Percentiles rank a stretch among this genome's conserved stretches.
These are phyloP conservation scores for Piaya cayana DNA, from an alignment of 2,113 vertebrate species.

Conservation along the genomic window DNA sequence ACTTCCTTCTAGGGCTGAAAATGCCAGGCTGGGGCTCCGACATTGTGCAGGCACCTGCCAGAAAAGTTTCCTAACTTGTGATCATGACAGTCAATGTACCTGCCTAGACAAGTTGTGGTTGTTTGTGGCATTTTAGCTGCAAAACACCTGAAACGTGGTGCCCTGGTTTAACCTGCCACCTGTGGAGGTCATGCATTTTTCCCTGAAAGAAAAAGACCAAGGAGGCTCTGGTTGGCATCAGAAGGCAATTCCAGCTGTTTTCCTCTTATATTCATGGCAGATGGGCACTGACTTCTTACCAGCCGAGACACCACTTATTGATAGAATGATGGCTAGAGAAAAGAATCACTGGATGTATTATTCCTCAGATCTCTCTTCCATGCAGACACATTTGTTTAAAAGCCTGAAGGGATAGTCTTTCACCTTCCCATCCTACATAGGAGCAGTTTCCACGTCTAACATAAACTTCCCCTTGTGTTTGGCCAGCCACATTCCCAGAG, in stretches of 20 bases:
- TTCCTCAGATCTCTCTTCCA: background rate
- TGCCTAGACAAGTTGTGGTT: background rate
- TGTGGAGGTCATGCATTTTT: background rate
- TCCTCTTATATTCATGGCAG: background rate
- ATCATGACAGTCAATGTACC: background rate
- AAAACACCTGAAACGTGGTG: background rate
- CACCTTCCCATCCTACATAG: background rate
- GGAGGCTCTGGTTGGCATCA: background rate
- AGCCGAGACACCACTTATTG: background rate
- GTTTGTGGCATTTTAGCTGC: background rate
- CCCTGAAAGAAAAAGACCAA: background rate
- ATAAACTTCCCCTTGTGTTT: background rate
- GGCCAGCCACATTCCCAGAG: background rate
- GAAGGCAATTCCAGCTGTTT: background rate
- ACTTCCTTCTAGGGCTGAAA: constrained; percentile 19
- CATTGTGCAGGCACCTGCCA: background rate
- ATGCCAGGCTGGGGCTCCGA: background rate
- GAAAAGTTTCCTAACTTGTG: background rate
- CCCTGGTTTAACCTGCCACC: background rate
- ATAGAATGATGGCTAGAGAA: background rate
- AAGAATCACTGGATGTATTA: background rate
- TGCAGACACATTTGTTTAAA: background rate
- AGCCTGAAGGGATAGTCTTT: background rate
- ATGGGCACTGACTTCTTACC: background rate
- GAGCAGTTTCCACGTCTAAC: background rate